Evolutionary conservation across 2,888 invertebrate species (phyloP).

Genomic region (Ophion ventricosus): DNA sequence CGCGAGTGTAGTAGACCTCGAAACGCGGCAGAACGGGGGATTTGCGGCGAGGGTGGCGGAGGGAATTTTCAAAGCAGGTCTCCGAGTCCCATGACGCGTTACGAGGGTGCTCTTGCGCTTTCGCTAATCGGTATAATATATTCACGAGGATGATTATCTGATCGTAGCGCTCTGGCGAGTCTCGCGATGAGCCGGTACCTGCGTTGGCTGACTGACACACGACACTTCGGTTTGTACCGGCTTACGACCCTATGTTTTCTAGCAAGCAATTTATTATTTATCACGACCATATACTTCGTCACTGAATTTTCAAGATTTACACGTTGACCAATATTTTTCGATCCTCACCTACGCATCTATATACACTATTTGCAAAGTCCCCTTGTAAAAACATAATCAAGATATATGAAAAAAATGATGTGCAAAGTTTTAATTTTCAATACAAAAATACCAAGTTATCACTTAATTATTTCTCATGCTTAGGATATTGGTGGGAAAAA

Average conservation of each 20-base stretch:
- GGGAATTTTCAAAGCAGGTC: conserved; percentile 12
- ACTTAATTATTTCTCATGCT: too few relatives aligned
- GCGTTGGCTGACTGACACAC: not conserved
- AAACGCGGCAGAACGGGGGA: conserved; percentile 3
- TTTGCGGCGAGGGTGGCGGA: conserved; percentile 20
- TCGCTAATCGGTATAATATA: conserved; percentile 58
- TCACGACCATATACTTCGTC: not conserved
- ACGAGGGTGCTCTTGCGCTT: conserved; percentile 18
- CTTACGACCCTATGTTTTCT: conserved; percentile 1
- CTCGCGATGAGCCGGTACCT: conserved; percentile 42
- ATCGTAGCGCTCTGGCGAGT: conserved; percentile 48
- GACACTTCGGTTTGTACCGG: not conserved
- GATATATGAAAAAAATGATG: too few relatives aligned
- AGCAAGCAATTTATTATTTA: conserved; percentile 10
- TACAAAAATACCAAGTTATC: too few relatives aligned
- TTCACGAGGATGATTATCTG: conserved; percentile 56
- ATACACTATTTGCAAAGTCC: too few relatives aligned
- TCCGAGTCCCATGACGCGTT: conserved; percentile 36
- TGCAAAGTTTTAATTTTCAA: too few relatives aligned
- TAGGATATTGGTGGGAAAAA: too few relatives aligned
- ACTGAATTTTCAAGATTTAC: not conserved
- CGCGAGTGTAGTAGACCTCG: not conserved
- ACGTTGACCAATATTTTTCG: not conserved
- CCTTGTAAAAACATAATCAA: too few relatives aligned
- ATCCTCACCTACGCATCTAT: not conserved